Base-by-base conservation (phyloP, 2,113 vertebrate species). In the Stigmatopora argus region DNA sequence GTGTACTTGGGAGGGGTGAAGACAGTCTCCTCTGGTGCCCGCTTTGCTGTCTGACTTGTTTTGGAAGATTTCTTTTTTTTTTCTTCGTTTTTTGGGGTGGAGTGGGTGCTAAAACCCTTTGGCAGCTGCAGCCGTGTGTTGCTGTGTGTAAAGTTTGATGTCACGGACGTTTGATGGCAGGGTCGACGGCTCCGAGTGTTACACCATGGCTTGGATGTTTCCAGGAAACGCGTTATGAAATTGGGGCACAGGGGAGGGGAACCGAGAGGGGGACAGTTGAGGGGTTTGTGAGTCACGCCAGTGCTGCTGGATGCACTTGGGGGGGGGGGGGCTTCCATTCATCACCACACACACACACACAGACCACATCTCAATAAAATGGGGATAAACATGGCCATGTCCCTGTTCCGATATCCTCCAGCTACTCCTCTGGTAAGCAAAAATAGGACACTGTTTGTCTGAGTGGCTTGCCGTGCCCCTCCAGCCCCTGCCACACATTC, bases 1-100 rank as follows among this genome's bases (percentile, higher is more conserved):
- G 67, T 84, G 86, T 87, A 83, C 82, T 77, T 77, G 82, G 77
- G 81, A 78, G 81, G 86, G 80, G 80, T 77, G 75, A 83, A 75
- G 70, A 74, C 71, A 23, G 13, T 83, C 70, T 82, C 69, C 38
- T 75, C 61, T 3, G 49, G 69, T 78, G 70, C 62, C 59, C 51
- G 69, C 74, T 79, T 73, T 72, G 70, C 64, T 47, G 53, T 78
- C 70, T 72, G 72, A 74, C 77, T 79, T 76, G 70, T 81, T 81
- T 80, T 78, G 67, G 81, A 80, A 78, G 71, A 66, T 69, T 73
- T 73, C 76, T 77, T 77, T 77, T 61, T 21, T 60, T 44, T 60
- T 13, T 23, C 15, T 61, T 8, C 1, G 4, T 9, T 60, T 60
- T 51, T 52, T 19, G n/a, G 23, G 48, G 48, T 51, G 62, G 46